Evolutionary conservation across 2,888 invertebrate species (phyloP), one percentile per base, ranked within the genome.

Genomic region (Rapana venosa): DNA sequence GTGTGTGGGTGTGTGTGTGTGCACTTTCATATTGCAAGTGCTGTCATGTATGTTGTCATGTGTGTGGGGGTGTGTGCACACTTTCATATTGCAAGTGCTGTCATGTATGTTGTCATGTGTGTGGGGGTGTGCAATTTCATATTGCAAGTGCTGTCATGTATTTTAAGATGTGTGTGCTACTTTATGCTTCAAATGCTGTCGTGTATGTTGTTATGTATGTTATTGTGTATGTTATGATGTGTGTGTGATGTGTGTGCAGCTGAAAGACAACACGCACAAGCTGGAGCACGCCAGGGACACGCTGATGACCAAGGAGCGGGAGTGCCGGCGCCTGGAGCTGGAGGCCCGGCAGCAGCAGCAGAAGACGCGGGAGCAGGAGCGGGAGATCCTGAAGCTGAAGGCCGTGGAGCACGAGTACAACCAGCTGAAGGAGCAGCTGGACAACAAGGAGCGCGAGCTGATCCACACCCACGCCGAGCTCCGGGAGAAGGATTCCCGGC

Each of bases 341-440:
- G 94, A 95, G 32, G 88, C 94, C 47, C 94, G 94, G 89, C 90
- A 91, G 84, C 92, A 93, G 83, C 92, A 93, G 89, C 94, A 94
- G 88, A 94, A 92, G 88, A 87, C 92, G n/a, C 89, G 94, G 86
- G 94, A 95, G 81, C 93, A 94, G 88, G 95, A 95, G 74, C 91
- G 94, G 32, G 94, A 94, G 92, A 94, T 95, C 83, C 91, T 94
- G 58, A 95, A 94, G 90, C 91, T 95, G 91, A 95, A 94, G 92
- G 94, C 94, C 61, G 93, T 94, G 32, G 95, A 95, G 89, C 92
- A 93, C 84, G 94, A 95, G 86, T 94, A 94, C 91, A 94, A 93
- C 87, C 93, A 94, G 87, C 90, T 93, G 70, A 95, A 94, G 92
- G 94, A 94, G 84, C 93, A 93, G 87, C 90, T 94, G 61, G 94